These are phyloP conservation scores for Drosophila algonquin DNA, from an alignment of 2,888 invertebrate species.

Conservation along the genomic window DNA sequence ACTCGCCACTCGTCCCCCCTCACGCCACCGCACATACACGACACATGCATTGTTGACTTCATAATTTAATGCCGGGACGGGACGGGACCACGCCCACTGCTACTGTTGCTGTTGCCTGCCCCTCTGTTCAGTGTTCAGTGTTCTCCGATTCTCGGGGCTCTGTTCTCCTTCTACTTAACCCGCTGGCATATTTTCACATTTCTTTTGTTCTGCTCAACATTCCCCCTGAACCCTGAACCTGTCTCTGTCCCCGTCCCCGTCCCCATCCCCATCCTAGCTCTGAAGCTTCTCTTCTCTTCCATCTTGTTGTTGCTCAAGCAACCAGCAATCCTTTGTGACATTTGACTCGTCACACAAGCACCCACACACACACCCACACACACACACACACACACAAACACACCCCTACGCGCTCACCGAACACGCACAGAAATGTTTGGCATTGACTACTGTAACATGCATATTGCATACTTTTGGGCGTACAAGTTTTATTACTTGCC, in stretches of 20 bases:
- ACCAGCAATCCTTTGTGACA: slow-evolving; percentile 65
- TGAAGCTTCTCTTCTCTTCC: neutral
- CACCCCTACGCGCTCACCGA: neutral
- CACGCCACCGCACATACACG: slow-evolving; percentile 13
- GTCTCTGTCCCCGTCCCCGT: too few species aligned
- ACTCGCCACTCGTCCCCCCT: neutral
- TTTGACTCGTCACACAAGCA: slow-evolving; percentile 58
- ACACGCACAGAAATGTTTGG: slow-evolving; percentile 23
- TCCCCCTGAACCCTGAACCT: neutral
- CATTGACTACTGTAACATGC: slow-evolving; percentile 65
- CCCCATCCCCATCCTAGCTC: neutral
- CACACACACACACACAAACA: slow-evolving; percentile 3
- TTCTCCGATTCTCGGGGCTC: neutral
- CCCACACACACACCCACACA: slow-evolving; percentile 9
- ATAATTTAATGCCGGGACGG: slow-evolving; percentile 63
- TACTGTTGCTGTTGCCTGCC: slow-evolving; percentile 23
- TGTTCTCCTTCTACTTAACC: slow-evolving; percentile 54
- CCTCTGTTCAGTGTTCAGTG: neutral
- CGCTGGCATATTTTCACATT: slow-evolving; percentile 69
- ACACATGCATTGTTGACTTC: slow-evolving; percentile 62
- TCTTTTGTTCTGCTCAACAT: slow-evolving; percentile 56
- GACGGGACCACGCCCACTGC: slow-evolving; percentile 8
- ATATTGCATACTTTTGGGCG: slow-evolving; percentile 63
- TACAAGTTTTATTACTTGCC: slow-evolving; percentile 65
- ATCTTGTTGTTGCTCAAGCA: slow-evolving; percentile 64